Evolutionary conservation across 2,888 invertebrate species (phyloP), one percentile per base, ranked within the genome.

Genomic region (Pachycephus smyrnensis): DNA sequence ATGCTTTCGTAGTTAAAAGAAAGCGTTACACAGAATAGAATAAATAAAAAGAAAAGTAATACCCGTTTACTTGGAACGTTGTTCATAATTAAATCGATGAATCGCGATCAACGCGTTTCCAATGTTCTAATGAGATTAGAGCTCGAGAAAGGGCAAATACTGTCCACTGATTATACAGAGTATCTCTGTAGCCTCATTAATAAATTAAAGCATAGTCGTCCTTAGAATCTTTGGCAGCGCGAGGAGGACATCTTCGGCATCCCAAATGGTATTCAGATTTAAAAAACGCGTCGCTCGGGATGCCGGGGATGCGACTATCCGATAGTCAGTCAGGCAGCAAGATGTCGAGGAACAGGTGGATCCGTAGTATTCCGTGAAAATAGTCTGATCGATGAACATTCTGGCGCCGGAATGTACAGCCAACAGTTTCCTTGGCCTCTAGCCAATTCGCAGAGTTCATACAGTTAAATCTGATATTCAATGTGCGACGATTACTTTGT

Each of bases 291-390:
- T 55, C 23, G 15, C 9, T 23, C 23, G 15, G 15, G 23, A 15
- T 40, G 40, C 40, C 15, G 15, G 0, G 1, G 69, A 69, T n/a
- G n/a, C 6, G 32, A 69, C 12, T 69, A 30, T 69, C 69, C 1
- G 30, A 69, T 35, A 33, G 30, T 31, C 30, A 32, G 30, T 9
- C 12, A 30, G 32, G 30, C 31, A 31, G 31, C 23, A 32, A 35
- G 36, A 32, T 33, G 35, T 35, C 35, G 36, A 35, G 74, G 74
- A 73, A 73, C 74, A 73, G 74, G 74, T 73, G 74, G 35, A 6
- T 31, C 71, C 3, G n/a, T 15, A 30, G 31, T 33, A 12, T 35
- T 32, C 30, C n/a, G 74, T 73, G 31, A 35, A 73, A 36, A 35
- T 35, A 30, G 74, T 33, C 36, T 35, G 11, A 35, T 73, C 35